These are phyloP conservation scores for Nylanderia fulva DNA, from an alignment of 1,140 invertebrate genomes.

Conservation along the genomic window DNA sequence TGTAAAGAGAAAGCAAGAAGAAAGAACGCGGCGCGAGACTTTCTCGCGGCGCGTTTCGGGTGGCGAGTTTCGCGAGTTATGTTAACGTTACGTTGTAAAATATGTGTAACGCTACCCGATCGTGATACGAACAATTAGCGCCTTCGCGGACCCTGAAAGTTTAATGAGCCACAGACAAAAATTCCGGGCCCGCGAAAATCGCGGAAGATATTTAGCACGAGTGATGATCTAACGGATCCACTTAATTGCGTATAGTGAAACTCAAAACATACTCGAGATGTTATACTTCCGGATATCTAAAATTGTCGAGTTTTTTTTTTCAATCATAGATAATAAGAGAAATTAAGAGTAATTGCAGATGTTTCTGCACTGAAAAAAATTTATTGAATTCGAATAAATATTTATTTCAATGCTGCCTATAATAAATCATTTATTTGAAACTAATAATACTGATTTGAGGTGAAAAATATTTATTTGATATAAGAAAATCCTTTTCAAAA, in stretches of 20 bases:
- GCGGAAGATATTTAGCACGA: neutral
- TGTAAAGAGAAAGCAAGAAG: slow-evolving; percentile 84
- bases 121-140: slow-evolving; percentile 72
- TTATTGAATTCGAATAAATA: too few relatives aligned
- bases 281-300: neutral
- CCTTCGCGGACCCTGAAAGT: slow-evolving; percentile 56
- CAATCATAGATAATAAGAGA: neutral
- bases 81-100: slow-evolving; percentile 77
- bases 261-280: neutral
- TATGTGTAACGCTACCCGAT: slow-evolving; percentile 46
- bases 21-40: slow-evolving; percentile 82
- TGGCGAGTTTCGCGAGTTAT: slow-evolving; percentile 67
- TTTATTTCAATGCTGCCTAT: too few relatives aligned
- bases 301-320: neutral
- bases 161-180: slow-evolving; percentile 60
- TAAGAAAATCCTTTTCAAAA: too few relatives aligned
- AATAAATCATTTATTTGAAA: too few relatives aligned
- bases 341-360: neutral
- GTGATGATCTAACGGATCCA: neutral
- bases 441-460: too few relatives aligned
- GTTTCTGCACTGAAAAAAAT: too few relatives aligned
- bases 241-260: neutral
- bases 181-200: slow-evolving; percentile 51
- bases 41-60: slow-evolving; percentile 81
- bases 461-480: too few relatives aligned